Evolutionary conservation across 2,888 invertebrate genomes (phyloP), one percentile per base, ranked within the genome.

Genomic region (Cephus spinipes): DNA sequence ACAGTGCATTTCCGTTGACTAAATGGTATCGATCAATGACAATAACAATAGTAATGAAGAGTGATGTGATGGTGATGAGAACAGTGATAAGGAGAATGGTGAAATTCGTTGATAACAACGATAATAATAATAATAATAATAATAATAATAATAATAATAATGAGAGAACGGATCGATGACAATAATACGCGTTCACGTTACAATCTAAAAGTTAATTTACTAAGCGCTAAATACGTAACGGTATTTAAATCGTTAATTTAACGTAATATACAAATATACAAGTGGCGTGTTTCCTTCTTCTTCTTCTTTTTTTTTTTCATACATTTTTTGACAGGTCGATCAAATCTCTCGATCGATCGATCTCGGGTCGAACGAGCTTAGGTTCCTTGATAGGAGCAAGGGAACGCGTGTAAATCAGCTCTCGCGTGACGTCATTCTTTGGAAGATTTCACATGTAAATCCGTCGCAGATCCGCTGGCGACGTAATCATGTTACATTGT

Each of bases 401-500:
- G 31, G 3, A 11, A 33, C 32, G 31, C 71, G 31, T 33, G 71
- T 15, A 71, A 71, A 31, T 33, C 71, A 12, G 32, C 31, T 30
- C 35, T 30, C 74, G 33, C 11, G n/a, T n/a, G 34, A 36, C 74
- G 74, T 35, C 74, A 34, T 30, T 74, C 33, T 36, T 74, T 35
- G 71, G 71, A 71, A 12, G 31, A 31, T 75, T 87, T 94, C 94
- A 98, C 95, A 98, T 96, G 91, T 97, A 98, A 90, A 98, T 97
- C 88, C 97, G 94, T 83, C 98, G 92, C 78, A 98, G 92, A 92
- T 98, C 97, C 77, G 96, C 94, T 0, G 98, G 95, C 0, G 97
- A 96, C 4, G 98, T 98, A 85, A 98, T 98, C 91, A 97, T 96
- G 92, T 97, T 98, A 92, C 98, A 98, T 89, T 98, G 98, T 0